These are phyloP conservation scores for Leptosomus discolor DNA, from an alignment of 2,113 vertebrate species.

Conservation along the genomic window DNA sequence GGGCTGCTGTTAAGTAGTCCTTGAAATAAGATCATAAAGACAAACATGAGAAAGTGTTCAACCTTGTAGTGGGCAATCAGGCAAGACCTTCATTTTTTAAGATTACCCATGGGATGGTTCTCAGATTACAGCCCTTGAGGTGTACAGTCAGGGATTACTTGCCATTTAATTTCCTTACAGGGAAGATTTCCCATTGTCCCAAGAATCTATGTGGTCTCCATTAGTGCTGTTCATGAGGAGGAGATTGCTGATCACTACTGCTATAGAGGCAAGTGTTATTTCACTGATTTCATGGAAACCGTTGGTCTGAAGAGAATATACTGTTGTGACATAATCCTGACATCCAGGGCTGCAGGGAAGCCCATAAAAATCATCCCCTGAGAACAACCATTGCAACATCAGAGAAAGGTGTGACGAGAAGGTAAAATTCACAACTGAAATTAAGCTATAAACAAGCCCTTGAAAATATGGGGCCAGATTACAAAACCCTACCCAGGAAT, in stretches of 20 bases:
- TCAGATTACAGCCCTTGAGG: background rate
- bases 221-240: background rate
- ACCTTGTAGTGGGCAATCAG: background rate
- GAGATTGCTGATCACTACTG: slow-evolving; percentile 4
- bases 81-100: slow-evolving; percentile 53
- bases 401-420: background rate
- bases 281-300: background rate
- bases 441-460: background rate
- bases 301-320: background rate
- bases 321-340: background rate
- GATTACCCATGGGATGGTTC: background rate
- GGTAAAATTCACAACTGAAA: background rate
- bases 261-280: background rate
- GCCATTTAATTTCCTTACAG: slow-evolving; percentile 39
- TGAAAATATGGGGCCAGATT: background rate
- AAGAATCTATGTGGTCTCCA: background rate
- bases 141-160: slow-evolving; percentile 40
- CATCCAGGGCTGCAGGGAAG: background rate
- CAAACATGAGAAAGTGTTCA: background rate
- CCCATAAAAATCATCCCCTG: background rate
- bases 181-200: background rate
- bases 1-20: background rate
- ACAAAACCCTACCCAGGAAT: background rate
- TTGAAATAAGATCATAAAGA: background rate
- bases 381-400: background rate